A percentile compares a stretch with the other conserved stretches of the same genome.
Conservation (phyloP, 2,113 vertebrate genomes). For the Ctenodactylus gundi region DNA sequence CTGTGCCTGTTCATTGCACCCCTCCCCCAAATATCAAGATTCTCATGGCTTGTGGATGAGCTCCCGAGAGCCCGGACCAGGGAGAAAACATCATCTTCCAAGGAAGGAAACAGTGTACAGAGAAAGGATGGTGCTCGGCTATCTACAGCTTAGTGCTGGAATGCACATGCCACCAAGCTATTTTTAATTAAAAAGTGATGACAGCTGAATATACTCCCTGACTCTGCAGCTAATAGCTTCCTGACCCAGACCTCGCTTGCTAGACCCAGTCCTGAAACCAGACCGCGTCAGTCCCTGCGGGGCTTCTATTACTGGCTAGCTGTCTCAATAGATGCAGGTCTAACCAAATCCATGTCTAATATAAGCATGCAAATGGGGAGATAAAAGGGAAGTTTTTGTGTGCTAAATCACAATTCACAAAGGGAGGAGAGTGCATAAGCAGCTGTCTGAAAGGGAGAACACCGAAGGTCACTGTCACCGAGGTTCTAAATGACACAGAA, state of each 20-base stretch:
- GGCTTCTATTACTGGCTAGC: conserved; percentile 73
- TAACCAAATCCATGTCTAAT: conserved; percentile 64
- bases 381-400: conserved; percentile 47
- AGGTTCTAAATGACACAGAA: neutral
- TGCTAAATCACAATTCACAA: conserved; percentile 40
- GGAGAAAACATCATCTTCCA: neutral
- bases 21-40: neutral
- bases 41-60: neutral
- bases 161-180: conserved; percentile 75
- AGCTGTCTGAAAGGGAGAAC: conserved; percentile 67
- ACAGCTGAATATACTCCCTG: conserved; percentile 84
- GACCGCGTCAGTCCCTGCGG: conserved; percentile 5
- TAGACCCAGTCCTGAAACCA: conserved; percentile 70
- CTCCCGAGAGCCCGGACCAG: neutral
- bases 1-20: neutral
- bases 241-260: conserved; percentile 76
- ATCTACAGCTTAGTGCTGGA: conserved; percentile 60
- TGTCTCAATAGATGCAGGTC: conserved; percentile 68
- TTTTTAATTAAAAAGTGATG: conserved; percentile 86
- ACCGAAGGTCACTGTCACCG: conserved; percentile 52
- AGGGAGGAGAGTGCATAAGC: neutral
- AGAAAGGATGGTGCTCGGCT: conserved; percentile 50
- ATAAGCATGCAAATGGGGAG: conserved; percentile 62
- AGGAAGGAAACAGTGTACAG: neutral
- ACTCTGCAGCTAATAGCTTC: conserved; percentile 79